These are phyloP conservation scores for Aphidius colemani DNA, from an alignment of 2,888 invertebrate genomes.

Conservation along the genomic window DNA sequence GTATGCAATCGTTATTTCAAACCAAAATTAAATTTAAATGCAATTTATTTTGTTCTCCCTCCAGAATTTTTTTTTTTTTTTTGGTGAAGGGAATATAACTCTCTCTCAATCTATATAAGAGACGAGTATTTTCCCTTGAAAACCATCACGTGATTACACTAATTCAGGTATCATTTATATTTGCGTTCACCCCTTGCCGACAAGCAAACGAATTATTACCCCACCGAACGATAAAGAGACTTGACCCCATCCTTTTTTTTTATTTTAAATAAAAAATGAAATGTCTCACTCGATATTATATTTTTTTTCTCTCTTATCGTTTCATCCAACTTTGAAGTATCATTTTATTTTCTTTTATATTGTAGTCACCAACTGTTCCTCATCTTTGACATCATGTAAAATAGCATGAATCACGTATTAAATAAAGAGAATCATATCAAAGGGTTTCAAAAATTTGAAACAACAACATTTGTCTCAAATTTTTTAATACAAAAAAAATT, in stretches of 20 bases:
- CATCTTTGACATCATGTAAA: slow-evolving; percentile 49
- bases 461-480: background rate
- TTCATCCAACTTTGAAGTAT: slow-evolving; percentile 54
- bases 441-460: slow-evolving; percentile 17
- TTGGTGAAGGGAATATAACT: slow-evolving; percentile 26
- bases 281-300: no score
- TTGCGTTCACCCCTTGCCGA: slow-evolving; percentile 51
- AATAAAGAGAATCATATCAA: slow-evolving; percentile 19
- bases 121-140: slow-evolving; percentile 51
- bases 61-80: slow-evolving; percentile 43
- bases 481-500: background rate
- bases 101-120: slow-evolving; percentile 3
- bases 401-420: slow-evolving; percentile 54
- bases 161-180: slow-evolving; percentile 60
- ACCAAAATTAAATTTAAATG: slow-evolving; percentile 58
- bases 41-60: slow-evolving; percentile 52
- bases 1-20: slow-evolving; percentile 44
- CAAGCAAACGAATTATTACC: slow-evolving; percentile 35
- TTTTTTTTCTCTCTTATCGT: no score
- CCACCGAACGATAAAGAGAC: slow-evolving; percentile 15
- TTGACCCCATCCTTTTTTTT: background rate
- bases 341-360: slow-evolving; percentile 46
- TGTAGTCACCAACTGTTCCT: slow-evolving; percentile 59
- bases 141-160: slow-evolving; percentile 59
- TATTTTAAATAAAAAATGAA: no score